A percentile compares a stretch with the other conserved stretches of the same genome.
These are phyloP conservation scores for Andricus curvator DNA, from an alignment of 2,888 invertebrate genomes.

Conservation along the genomic window DNA sequence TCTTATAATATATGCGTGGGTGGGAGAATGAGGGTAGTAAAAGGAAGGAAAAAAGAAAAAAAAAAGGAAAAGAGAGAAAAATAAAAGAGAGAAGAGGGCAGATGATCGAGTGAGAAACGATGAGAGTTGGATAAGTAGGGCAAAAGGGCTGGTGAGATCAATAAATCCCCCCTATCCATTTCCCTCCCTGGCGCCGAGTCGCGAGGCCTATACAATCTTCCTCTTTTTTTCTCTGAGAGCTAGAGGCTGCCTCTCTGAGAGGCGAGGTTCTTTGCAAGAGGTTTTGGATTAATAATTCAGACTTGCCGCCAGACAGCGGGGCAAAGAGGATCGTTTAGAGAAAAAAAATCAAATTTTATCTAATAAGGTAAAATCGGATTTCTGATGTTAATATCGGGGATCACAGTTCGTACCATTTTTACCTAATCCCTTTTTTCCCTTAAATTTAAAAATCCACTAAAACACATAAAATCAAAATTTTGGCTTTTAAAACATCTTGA, in stretches of 20 bases:
- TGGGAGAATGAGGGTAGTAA: slow-evolving; percentile 21
- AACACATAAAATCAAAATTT: too few species aligned
- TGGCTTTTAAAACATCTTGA: too few species aligned
- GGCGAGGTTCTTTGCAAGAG: not conserved
- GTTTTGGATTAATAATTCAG: not conserved
- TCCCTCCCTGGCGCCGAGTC: slow-evolving; percentile 38
- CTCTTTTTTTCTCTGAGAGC: slow-evolving; percentile 12
- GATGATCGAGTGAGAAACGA: slow-evolving; percentile 23
- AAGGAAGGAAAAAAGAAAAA: slow-evolving; percentile 41
- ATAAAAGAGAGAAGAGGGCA: slow-evolving; percentile 24
- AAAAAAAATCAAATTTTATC: not conserved
- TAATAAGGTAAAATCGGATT: not conserved
- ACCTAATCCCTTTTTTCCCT: too few species aligned
- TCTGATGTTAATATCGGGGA: too few species aligned
- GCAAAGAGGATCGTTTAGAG: not conserved
- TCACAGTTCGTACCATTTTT: too few species aligned
- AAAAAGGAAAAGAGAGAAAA: slow-evolving; percentile 39
- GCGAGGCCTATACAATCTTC: slow-evolving; percentile 55
- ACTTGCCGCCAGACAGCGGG: not conserved
- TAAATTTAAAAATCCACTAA: too few species aligned
- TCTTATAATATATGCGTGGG: slow-evolving; percentile 27
- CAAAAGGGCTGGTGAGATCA: slow-evolving; percentile 63
- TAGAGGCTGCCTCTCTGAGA: not conserved
- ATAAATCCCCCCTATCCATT: slow-evolving; percentile 53
- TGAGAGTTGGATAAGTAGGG: slow-evolving; percentile 58